Conservation (phyloP, 2,113 vertebrate genomes). For the Ceuthmochares aereus region DNA sequence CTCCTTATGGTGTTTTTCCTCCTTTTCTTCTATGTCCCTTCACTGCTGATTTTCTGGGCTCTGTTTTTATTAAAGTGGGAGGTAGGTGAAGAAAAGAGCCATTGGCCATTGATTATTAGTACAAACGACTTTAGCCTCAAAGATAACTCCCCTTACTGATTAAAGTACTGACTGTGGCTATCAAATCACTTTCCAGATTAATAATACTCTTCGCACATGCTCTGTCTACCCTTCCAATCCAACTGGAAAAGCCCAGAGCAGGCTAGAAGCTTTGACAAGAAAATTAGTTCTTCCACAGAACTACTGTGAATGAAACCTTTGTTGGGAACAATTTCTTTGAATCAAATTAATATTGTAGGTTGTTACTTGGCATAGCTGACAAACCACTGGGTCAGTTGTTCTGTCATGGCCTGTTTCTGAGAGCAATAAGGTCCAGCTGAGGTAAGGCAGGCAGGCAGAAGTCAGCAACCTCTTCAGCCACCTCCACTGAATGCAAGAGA, state of each 20-base stretch:
- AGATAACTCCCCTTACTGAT: neutral
- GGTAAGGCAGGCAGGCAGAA: neutral
- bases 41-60: neutral
- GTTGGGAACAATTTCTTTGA: neutral
- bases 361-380: neutral
- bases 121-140: neutral
- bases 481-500: neutral
- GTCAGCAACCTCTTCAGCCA: neutral
- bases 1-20: neutral
- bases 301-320: neutral
- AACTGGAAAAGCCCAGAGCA: neutral
- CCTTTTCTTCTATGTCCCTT: neutral
- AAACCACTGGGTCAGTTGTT: neutral
- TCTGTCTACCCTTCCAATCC: neutral
- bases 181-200: neutral
- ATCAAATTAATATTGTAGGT: neutral
- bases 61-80: neutral
- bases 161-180: neutral
- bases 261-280: neutral
- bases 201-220: neutral
- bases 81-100: neutral
- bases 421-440: neutral
- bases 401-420: neutral
- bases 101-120: neutral
- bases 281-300: neutral